phyloP scores from a whole-genome alignment of 2,888 invertebrate species.

The Pammene fasciana region DNA sequence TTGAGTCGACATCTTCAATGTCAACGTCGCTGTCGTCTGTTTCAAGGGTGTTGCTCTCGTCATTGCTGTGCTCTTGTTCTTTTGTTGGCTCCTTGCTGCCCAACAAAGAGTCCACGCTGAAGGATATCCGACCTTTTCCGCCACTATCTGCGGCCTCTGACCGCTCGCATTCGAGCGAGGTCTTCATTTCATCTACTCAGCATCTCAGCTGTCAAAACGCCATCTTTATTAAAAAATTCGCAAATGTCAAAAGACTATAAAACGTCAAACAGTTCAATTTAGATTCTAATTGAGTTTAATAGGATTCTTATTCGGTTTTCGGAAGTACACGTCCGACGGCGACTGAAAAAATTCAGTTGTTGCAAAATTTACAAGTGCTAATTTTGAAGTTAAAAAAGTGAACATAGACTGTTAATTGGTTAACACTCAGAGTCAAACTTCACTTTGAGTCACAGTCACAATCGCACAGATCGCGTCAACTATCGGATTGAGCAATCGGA shows the following conservation, averaged over 20 bases:
- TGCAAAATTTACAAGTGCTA: slow-evolving; percentile 42
- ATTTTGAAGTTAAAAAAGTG: slow-evolving; percentile 35
- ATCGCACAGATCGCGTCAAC: slow-evolving; percentile 57
- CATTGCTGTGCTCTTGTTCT: slow-evolving; percentile 65
- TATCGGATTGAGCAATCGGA: slow-evolving; percentile 31
- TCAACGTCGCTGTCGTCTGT: slow-evolving; percentile 80
- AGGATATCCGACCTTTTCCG: slow-evolving; percentile 87
- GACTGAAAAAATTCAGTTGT: slow-evolving; percentile 25
- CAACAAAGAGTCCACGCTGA: slow-evolving; percentile 88
- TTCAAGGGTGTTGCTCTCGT: slow-evolving; percentile 71
- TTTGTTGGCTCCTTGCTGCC: slow-evolving; percentile 67
- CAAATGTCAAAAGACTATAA: not conserved
- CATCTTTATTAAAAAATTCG: slow-evolving; percentile 44
- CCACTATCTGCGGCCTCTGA: slow-evolving; percentile 78
- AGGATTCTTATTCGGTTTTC: not conserved
- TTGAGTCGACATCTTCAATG: slow-evolving; percentile 77
- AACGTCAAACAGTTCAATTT: not conserved
- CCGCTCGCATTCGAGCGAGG: slow-evolving; percentile 80
- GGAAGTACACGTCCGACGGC: slow-evolving; percentile 18
- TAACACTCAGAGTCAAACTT: slow-evolving; percentile 48
- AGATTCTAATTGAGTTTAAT: slow-evolving; percentile 6
- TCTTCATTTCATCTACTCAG: slow-evolving; percentile 81
- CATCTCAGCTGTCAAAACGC: slow-evolving; percentile 59
- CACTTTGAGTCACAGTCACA: slow-evolving; percentile 50
- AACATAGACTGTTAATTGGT: slow-evolving; percentile 52